Base-by-base conservation (phyloP, 2,113 vertebrate genomes). In the Elanus axillaris region DNA sequence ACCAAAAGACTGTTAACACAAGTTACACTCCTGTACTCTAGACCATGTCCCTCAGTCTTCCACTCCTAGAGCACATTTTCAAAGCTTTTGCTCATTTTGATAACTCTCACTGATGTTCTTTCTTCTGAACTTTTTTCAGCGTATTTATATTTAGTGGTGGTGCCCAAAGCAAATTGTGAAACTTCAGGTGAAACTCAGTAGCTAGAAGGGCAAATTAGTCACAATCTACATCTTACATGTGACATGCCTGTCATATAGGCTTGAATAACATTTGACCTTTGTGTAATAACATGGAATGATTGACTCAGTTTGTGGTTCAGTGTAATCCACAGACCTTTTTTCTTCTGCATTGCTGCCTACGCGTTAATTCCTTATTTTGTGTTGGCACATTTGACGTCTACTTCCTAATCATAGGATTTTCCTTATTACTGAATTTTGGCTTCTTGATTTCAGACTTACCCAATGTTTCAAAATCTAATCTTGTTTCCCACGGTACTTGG, bases 201-300 rank as follows among this genome's bases (percentile, higher is more conserved):
- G 4, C 32, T 38, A 45, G 32, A 62, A 5, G 0, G 9, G 3
- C 0, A 2, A 80, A 79, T 88, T 90, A 90, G 25, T 95, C 75
- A 91, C 34, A 78, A 10, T 2, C 45, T 60, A 58, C 5, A 5
- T 58, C 48, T 86, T 34, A 34, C 42, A 66, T 50, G 32, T 81
- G 71, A 56, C 9, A 7, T 76, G 34, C 3, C 32, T 42, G 36
- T 79, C 59, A 63, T 63, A 63, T 15, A 12, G 8, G 63, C 47
- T 81, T 52, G 11, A 94, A 29, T 55, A 71, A 32, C 11, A 59
- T 89, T 89, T 96, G 87, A 91, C 89, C 56, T 96, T 96, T 97
- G 8, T 13, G 31, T 67, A 68, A 60, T 42, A 87, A 16, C 16
- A 42, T 17, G 45, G 69, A 96, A 81, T 10, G 10, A 25, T 6